phyloP scores from a whole-genome alignment of 64 coral and sea anemone genomes.

The Acropora yongei region DNA sequence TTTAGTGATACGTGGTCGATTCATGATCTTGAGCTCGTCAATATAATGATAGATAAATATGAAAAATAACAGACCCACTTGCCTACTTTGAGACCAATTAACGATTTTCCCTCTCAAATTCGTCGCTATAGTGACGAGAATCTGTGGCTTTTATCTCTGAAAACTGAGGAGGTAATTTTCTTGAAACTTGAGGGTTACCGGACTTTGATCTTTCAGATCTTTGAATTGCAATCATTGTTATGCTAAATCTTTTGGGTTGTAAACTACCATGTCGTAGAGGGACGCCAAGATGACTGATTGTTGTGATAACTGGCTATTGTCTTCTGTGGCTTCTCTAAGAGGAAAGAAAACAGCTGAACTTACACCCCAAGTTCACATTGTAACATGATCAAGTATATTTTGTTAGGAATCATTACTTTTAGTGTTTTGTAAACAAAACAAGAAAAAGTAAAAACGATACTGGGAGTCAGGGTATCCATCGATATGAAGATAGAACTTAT shows the following conservation, averaged over 20 bases:
- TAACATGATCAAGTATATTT: too few relatives aligned
- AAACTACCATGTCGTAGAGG: not conserved
- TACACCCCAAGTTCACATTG: not conserved
- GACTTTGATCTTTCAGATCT: not conserved
- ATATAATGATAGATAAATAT: too few relatives aligned
- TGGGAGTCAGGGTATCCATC: too few relatives aligned
- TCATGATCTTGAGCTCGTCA: not conserved
- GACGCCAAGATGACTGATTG: not conserved
- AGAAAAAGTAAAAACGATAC: too few relatives aligned
- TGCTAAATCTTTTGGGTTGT: not conserved
- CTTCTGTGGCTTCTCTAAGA: not conserved
- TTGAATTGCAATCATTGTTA: not conserved
- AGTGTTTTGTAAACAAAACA: too few relatives aligned
- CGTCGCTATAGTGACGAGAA: not conserved
- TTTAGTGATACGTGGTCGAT: conserved; percentile 37
- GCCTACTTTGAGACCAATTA: not conserved
- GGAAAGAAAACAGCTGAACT: not conserved
- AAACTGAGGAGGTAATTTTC: not conserved
- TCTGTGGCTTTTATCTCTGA: not conserved
- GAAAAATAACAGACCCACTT: too few relatives aligned
- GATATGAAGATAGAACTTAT: not conserved
- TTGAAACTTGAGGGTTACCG: not conserved
- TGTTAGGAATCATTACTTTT: too few relatives aligned
- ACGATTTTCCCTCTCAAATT: not conserved
- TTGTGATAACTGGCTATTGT: not conserved